Conservation (phyloP, 2,888 invertebrate species). For the Chrysina gloriosa region DNA sequence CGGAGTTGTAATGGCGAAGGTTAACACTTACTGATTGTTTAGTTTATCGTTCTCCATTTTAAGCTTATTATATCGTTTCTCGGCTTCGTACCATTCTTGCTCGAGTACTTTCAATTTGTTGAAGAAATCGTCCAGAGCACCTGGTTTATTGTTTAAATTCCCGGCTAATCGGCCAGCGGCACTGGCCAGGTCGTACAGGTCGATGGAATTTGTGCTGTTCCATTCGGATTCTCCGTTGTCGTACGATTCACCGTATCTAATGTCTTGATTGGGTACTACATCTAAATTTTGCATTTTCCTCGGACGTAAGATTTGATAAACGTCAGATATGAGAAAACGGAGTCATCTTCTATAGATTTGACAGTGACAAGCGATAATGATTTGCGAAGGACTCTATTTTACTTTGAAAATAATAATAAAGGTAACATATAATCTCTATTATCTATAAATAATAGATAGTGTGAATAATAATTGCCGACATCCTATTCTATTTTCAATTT, state of each 20-base stretch:
- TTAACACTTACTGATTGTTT: conserved; percentile 49
- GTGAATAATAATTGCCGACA: too few relatives aligned
- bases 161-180: conserved; percentile 36
- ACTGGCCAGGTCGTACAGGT: conserved; percentile 36
- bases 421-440: too few relatives aligned
- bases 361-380: too few relatives aligned
- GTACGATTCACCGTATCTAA: conserved; percentile 40
- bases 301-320: neutral
- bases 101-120: conserved; percentile 50
- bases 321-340: conserved; percentile 5
- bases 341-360: conserved; percentile 11
- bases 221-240: conserved; percentile 43
- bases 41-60: conserved; percentile 53
- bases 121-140: conserved; percentile 45
- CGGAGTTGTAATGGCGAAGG: neutral
- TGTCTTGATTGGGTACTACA: conserved; percentile 21
- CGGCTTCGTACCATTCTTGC: conserved; percentile 50
- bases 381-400: too few relatives aligned
- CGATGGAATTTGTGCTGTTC: conserved; percentile 36
- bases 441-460: too few relatives aligned
- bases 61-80: conserved; percentile 50
- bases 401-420: too few relatives aligned
- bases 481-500: too few relatives aligned
- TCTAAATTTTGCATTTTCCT: conserved; percentile 42
- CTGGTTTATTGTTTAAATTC: conserved; percentile 28